These are phyloP conservation scores for Drosophila eugracilis DNA, from an alignment of 1,140 invertebrate genomes.

Conservation along the genomic window DNA sequence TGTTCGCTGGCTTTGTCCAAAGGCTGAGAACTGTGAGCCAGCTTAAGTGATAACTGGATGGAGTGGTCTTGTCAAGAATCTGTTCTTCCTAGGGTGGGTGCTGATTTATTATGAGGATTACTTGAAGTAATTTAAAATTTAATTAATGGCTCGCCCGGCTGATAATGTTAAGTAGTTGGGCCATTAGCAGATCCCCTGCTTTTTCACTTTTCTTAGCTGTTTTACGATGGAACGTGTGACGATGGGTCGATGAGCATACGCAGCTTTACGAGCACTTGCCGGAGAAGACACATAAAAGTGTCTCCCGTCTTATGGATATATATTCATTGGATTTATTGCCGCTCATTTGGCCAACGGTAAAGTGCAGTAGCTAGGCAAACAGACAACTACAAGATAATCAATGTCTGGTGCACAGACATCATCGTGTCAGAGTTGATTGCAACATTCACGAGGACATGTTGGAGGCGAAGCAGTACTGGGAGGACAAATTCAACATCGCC, in stretches of 20 bases:
- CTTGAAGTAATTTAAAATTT: conserved; percentile 50
- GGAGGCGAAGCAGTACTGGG: neutral
- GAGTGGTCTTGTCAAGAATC: conserved; percentile 2
- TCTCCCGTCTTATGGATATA: conserved; percentile 21
- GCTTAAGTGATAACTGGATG: conserved; percentile 18
- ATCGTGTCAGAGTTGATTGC: conserved; percentile 74
- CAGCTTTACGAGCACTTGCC: conserved; percentile 41
- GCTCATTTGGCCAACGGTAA: conserved; percentile 45
- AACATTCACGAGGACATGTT: conserved; percentile 44
- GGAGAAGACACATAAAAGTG: conserved; percentile 45
- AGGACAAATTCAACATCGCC: conserved; percentile 5
- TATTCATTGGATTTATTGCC: conserved; percentile 59
- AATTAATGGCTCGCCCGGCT: conserved; percentile 45
- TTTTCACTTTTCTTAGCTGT: conserved; percentile 16
- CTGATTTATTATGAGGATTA: conserved; percentile 43
- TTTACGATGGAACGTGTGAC: conserved; percentile 51
- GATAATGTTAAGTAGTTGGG: conserved; percentile 47
- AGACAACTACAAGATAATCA: conserved; percentile 72
- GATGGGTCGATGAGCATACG: conserved; percentile 23
- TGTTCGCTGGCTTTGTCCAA: conserved; percentile 26
- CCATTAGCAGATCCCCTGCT: conserved; percentile 32
- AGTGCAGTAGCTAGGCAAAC: conserved; percentile 10
- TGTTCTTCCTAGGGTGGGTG: conserved; percentile 1
- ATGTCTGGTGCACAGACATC: conserved; percentile 61
- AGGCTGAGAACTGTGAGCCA: conserved; percentile 3